Evolutionary conservation across 64 coral and sea anemone species (phyloP).

Genomic region (Montipora efflorescens): DNA sequence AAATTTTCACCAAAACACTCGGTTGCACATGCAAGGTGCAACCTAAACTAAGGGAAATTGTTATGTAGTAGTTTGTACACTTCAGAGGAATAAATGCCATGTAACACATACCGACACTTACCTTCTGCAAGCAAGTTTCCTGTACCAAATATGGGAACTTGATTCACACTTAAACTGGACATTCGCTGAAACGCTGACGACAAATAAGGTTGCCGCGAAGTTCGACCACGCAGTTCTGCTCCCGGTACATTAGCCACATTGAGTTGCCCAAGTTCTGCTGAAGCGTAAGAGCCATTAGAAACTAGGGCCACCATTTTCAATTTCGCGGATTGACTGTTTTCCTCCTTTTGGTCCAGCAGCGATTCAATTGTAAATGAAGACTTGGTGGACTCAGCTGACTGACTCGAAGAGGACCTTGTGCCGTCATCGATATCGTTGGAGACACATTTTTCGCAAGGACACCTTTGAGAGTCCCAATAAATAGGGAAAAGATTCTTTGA

Average conservation of each 20-base stretch:
- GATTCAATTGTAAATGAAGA: constrained; percentile 36
- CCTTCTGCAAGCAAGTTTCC: constrained; percentile 15
- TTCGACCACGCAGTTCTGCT: not conserved
- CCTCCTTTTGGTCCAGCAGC: not conserved
- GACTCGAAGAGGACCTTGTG: not conserved
- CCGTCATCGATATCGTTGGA: not conserved
- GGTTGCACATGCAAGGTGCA: too few relatives aligned
- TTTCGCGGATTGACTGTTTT: not conserved
- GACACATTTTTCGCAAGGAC: constrained; percentile 27
- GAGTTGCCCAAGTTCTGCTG: not conserved
- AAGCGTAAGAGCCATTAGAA: not conserved
- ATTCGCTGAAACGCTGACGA: not conserved
- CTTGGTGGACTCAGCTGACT: not conserved
- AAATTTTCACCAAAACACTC: too few relatives aligned
- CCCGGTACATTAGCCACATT: not conserved
- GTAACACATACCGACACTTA: not conserved
- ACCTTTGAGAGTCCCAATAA: constrained; percentile 18
- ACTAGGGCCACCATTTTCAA: not conserved
- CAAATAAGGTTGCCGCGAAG: not conserved
- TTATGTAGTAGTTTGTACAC: too few relatives aligned
- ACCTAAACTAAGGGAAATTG: too few relatives aligned
- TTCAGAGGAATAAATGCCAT: too few relatives aligned
- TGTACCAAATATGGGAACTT: not conserved
- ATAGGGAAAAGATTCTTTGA: not conserved
- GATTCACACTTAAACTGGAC: not conserved